Conservation (phyloP, 2,797 vertebrate species). For the Pseudomugil tenellus region DNA sequence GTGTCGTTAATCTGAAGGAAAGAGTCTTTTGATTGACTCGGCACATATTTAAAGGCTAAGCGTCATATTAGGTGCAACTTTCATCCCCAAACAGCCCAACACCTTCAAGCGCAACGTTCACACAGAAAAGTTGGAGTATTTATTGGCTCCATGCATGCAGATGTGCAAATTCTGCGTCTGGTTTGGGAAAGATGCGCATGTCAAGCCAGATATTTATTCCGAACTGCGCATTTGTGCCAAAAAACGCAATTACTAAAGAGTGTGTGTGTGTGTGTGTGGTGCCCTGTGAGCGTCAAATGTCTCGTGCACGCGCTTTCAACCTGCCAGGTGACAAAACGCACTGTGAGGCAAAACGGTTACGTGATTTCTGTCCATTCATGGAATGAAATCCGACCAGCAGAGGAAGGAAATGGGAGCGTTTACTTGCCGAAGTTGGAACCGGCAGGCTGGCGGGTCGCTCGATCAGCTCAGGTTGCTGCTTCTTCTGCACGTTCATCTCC, state of each 20-base stretch:
- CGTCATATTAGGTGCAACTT: not conserved
- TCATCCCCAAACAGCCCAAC: not conserved
- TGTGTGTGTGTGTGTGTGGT: no score
- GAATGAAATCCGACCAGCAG: no score
- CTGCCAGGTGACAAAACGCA: not conserved
- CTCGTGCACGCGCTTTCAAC: not conserved
- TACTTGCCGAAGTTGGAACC: constrained; percentile 89
- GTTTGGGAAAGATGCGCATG: rapidly evolving
- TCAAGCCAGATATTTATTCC: rapidly evolving
- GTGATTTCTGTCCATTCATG: not conserved
- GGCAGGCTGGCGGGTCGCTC: constrained; percentile 87
- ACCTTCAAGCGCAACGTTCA: not conserved
- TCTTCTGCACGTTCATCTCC: constrained; percentile 90
- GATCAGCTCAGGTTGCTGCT: constrained; percentile 82
- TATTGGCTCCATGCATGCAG: not conserved
- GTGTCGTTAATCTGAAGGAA: not conserved
- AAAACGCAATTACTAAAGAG: not conserved
- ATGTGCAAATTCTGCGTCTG: rapidly evolving
- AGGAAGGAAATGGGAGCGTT: not conserved
- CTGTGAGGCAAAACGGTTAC: not conserved
- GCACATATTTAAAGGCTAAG: not conserved
- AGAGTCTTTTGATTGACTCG: constrained; percentile 8
- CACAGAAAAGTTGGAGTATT: constrained; percentile 27
- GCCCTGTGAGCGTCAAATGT: not conserved
- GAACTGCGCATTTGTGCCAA: not conserved